Evolutionary conservation across 2,113 vertebrate genomes (phyloP), one percentile per base, ranked within the genome.

Genomic region (Geococcyx californianus): DNA sequence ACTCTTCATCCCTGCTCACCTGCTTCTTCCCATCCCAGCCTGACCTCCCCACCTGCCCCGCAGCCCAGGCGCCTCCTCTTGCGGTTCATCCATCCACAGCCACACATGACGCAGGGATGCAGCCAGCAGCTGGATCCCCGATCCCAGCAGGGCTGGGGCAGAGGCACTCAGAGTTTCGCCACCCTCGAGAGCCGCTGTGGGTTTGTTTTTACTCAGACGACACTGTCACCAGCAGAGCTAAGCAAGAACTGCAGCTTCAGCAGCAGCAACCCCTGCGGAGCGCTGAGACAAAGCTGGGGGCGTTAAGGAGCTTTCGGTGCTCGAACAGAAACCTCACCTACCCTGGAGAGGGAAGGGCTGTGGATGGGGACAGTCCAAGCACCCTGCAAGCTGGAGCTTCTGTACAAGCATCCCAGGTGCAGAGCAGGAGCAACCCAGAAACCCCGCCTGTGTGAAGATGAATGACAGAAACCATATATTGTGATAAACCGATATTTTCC

Each of bases 171-270:
- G 47, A 7, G 0, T 21, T 40, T 10, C 4, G 0, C 14, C 51
- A 23, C 23, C 38, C 47, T 29, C 0, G 2, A 10, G 29, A 63
- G 54, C 20, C 1, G 0, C 90, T 0, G 38, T 1, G 52, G 18
- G 19, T 10, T 88, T 94, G 19, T 10, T 88, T 94, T 74, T 24
- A 4, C 64, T 85, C 96, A 73, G 95, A 1, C 82, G 45, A 94
- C 86, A 84, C 93, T 93, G 95, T 78, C 95, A 88, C 86, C 96
- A 94, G 93, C 95, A 94, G 93, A 94, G 93, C 87, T 63, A 2
- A 63, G 13, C 67, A 66, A 90, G 95, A 90, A 81, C 95, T 92
- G 94, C 94, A 94, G 8, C 55, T 45, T 20, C 63, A 3, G 80
- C 66, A 4, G 62, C 60, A 20, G 81, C n/a, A 16, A 23, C 52